Percentiles rank a stretch among this genome's conserved stretches.
Evolutionary conservation across 1,140 invertebrate genomes (phyloP).

Genomic region (Brachionus sp.): DNA sequence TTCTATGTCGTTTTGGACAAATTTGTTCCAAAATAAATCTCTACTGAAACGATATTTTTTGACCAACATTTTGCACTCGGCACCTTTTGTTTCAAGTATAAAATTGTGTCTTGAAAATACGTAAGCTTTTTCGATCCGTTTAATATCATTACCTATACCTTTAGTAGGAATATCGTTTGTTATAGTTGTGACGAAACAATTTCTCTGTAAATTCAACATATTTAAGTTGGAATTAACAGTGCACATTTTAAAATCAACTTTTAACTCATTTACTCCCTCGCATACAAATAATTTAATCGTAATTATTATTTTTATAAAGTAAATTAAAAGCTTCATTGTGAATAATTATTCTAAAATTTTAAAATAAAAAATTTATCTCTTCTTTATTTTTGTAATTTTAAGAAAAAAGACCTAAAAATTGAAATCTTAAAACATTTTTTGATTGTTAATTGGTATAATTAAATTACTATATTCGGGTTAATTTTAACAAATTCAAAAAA

Average conservation of each 20-base stretch:
- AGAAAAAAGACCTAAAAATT: too few relatives aligned
- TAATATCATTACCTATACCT: too few relatives aligned
- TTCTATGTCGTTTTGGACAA: not conserved
- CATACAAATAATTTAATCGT: not conserved
- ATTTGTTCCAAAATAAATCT: not conserved
- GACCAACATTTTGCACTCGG: not conserved
- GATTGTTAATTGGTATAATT: too few relatives aligned
- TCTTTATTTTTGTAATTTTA: too few relatives aligned
- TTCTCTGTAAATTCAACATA: not conserved
- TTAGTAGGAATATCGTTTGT: too few relatives aligned
- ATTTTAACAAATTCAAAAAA: too few relatives aligned
- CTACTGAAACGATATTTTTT: not conserved
- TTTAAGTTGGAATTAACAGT: not conserved
- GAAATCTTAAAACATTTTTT: too few relatives aligned
- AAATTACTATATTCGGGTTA: too few relatives aligned
- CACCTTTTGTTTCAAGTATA: not conserved
- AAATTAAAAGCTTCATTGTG: not conserved
- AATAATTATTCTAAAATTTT: too few relatives aligned
- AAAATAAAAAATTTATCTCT: too few relatives aligned
- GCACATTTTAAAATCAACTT: not conserved
- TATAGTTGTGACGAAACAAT: too few relatives aligned
- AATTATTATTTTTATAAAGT: not conserved
- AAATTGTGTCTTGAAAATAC: slow-evolving; percentile 12
- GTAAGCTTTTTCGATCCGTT: not conserved
- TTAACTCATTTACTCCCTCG: not conserved